phyloP scores from a whole-genome alignment of 2,113 vertebrate species.

The Drymodes brunneopygia region DNA sequence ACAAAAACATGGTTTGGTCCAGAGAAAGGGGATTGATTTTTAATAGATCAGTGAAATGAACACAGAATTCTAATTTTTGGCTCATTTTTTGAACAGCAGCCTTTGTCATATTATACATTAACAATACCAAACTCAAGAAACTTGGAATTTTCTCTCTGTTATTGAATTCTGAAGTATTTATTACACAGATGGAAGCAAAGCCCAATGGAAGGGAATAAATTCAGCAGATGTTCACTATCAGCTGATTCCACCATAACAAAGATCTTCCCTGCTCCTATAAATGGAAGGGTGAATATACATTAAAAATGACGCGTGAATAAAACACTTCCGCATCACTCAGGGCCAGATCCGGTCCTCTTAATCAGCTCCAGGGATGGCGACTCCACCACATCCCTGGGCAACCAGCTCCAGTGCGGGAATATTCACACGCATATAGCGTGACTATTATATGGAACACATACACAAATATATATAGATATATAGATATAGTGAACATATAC shows the following conservation, averaged over 20 bases:
- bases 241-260: neutral
- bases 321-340: neutral
- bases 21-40: neutral
- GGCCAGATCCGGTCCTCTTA: neutral
- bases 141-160: neutral
- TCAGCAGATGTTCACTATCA: neutral
- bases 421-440: rapidly evolving
- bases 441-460: rapidly evolving
- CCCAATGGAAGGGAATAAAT: neutral
- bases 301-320: neutral
- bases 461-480: rapidly evolving
- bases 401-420: rapidly evolving
- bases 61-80: neutral
- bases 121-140: neutral
- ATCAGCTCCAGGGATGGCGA: neutral
- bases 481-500: rapidly evolving
- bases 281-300: rapidly evolving
- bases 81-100: neutral
- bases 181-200: neutral
- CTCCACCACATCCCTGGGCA: neutral
- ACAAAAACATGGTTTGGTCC: neutral
- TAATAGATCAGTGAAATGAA: neutral
- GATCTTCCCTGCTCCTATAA: neutral
- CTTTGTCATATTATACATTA: rapidly evolving
- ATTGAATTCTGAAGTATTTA: neutral